Evolutionary conservation across 2,888 invertebrate species (phyloP).

Genomic region (Folsomia candida): DNA sequence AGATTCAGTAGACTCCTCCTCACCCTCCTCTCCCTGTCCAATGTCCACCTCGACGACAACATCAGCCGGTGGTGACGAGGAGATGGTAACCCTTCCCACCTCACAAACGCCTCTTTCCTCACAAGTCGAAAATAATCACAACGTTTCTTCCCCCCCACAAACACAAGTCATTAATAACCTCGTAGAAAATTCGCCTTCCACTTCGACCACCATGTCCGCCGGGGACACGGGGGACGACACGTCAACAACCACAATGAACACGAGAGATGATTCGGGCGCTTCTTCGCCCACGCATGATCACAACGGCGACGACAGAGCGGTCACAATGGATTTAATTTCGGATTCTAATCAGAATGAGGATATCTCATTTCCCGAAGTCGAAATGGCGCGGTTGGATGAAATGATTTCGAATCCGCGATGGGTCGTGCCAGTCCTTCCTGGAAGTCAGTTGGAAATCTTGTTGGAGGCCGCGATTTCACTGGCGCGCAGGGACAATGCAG

Average conservation of each 20-base stretch:
- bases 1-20: too few species aligned
- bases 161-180: too few species aligned
- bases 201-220: constrained; percentile 9
- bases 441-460: constrained; percentile 90
- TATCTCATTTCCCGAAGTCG: constrained; percentile 72
- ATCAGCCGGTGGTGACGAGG: background rate
- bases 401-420: constrained; percentile 94
- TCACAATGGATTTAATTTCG: background rate
- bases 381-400: constrained; percentile 85
- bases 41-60: constrained; percentile 29
- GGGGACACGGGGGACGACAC: constrained; percentile 1
- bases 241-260: constrained; percentile 2
- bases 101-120: background rate
- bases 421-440: constrained; percentile 95
- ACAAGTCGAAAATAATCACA: background rate
- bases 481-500: constrained; percentile 74
- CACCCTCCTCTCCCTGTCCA: constrained; percentile 15
- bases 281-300: constrained; percentile 5
- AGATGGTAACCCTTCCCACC: constrained; percentile 1
- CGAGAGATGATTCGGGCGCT: background rate
- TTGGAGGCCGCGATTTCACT: constrained; percentile 84
- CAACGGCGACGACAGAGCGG: background rate
- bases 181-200: constrained; percentile 5
- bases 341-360: background rate
- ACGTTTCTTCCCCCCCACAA: background rate